Conservation (phyloP, 1,140 invertebrate species). For the Papilio helenus region DNA sequence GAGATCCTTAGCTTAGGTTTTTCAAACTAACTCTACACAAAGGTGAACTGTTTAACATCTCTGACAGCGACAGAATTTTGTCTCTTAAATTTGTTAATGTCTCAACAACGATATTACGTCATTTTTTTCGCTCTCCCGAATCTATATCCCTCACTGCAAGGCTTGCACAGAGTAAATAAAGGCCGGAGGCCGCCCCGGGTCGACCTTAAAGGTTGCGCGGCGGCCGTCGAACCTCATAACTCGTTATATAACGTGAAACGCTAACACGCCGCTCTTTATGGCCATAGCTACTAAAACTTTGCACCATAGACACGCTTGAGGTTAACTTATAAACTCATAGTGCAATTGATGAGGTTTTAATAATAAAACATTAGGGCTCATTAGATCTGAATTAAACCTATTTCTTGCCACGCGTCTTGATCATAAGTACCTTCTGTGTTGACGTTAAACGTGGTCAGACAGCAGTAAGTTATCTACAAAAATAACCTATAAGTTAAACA, state of each 20-base stretch:
- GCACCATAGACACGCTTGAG: background rate
- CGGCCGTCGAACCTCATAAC: slow-evolving; percentile 58
- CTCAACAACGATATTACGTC: background rate
- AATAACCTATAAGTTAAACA: background rate
- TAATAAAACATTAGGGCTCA: background rate
- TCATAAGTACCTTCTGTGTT: background rate
- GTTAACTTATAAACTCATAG: background rate
- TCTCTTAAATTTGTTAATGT: background rate
- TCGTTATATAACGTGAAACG: slow-evolving; percentile 62
- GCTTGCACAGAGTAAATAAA: slow-evolving; percentile 42
- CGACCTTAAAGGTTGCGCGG: slow-evolving; percentile 67
- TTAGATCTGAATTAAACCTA: no score
- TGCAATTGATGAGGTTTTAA: background rate
- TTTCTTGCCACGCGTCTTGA: background rate
- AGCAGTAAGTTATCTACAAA: background rate
- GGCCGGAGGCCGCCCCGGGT: slow-evolving; percentile 52
- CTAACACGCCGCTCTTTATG: slow-evolving; percentile 41
- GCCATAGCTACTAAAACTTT: slow-evolving; percentile 50
- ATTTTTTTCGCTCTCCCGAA: background rate
- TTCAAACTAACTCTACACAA: no score
- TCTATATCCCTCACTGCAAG: slow-evolving; percentile 24
- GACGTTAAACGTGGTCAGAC: background rate
- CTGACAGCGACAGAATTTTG: background rate
- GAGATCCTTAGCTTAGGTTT: no score
- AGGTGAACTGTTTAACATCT: no score